Evolutionary conservation across 2,113 vertebrate genomes (phyloP), one percentile per base, ranked within the genome.

Genomic region (Ia io): DNA sequence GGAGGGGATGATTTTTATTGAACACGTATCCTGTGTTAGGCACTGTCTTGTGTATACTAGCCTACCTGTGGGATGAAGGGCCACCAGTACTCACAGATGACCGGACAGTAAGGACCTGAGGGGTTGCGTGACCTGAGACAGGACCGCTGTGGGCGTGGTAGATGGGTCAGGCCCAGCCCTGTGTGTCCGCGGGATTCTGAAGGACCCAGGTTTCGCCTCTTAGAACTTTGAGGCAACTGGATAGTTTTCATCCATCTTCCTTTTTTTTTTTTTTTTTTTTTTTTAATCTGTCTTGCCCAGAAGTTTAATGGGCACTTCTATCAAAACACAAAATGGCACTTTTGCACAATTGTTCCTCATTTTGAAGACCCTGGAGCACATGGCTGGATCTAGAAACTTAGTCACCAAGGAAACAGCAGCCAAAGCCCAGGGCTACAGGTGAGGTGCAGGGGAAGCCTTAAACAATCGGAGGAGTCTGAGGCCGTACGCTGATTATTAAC

Each of bases 21-120:
- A 70, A 42, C 14, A 9, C 23, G 0, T 37, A 0, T 12, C 44
- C 85, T 53, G 5, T 30, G 30, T 40, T 18, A 40, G n/a, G n/a
- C 9, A 1, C 76, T 30, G 25, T n/a, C 49, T 69, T 12, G 14
- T 10, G n/a, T 10, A 20, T 1, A 12, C 16, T 12, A 37, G 40
- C 23, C 28, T 6, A 0, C 67, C 37, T 28, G 8, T 30, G 61
- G 61, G 13, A 4, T 28, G 42, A 5, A 76, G 28, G 44, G 59
- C 9, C 2, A 0, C 28, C 2, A 1, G 30, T 14, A 7, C 8
- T 63, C 71, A 17, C 9, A 20, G 1, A 28, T 3, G 32, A 6
- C 1, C 59, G 28, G 22, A 23, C 11, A 35, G 32, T 22, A 32
- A 11, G 0, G 0, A 14, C 30, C 49, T 5, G 10, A 77, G 86